Percentiles rank a stretch among this genome's conserved stretches.
These are phyloP conservation scores for Rhinoderma darwinii DNA, from an alignment of 2,113 vertebrate genomes.

Conservation along the genomic window DNA sequence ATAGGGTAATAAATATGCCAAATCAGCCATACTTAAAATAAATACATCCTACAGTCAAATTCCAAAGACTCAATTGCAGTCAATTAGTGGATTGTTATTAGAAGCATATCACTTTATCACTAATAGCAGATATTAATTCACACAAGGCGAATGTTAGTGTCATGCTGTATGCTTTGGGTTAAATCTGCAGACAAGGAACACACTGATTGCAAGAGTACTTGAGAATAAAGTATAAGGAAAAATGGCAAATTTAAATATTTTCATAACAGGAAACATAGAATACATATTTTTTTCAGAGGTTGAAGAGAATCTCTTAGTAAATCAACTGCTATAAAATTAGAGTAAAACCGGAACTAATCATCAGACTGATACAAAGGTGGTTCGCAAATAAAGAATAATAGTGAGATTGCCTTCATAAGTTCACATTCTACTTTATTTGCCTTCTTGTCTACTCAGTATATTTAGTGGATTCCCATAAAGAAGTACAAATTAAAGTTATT, in stretches of 20 bases:
- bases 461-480: background rate
- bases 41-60: background rate
- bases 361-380: background rate
- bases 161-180: constrained; percentile 4
- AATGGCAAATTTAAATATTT: background rate
- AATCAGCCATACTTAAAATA: background rate
- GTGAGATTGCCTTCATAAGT: background rate
- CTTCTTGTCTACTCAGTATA: background rate
- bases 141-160: background rate
- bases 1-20: background rate
- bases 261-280: background rate
- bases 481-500: background rate
- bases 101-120: background rate
- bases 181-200: background rate
- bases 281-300: background rate
- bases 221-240: background rate
- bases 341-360: background rate
- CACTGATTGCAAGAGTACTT: constrained; percentile 24
- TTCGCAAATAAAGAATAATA: background rate
- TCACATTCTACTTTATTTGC: background rate
- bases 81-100: constrained; percentile 7
- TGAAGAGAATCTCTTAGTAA: background rate
- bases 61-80: background rate
- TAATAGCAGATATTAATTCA: background rate
- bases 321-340: constrained; percentile 4